Evolutionary conservation across 2,888 invertebrate species (phyloP).

Genomic region (Deroplatys truncata): DNA sequence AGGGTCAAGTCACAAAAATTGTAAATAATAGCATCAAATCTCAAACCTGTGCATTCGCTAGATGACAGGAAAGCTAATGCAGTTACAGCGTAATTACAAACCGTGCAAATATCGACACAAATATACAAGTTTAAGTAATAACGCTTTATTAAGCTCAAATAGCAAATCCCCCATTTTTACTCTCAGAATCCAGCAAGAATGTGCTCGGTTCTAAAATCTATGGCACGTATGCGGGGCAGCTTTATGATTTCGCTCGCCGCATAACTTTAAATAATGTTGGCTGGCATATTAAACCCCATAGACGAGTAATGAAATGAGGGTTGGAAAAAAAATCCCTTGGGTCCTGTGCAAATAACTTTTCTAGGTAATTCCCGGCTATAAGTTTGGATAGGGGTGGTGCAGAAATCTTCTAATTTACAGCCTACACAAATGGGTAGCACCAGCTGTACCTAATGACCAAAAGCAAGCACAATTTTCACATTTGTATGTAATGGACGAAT

Average conservation of each 20-base stretch:
- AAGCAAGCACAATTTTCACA: neutral
- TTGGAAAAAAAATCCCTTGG: neutral
- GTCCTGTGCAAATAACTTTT: slow-evolving; percentile 1
- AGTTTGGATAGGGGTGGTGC: neutral
- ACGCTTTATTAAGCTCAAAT: neutral
- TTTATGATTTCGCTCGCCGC: neutral
- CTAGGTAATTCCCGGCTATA: neutral
- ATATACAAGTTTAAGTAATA: too few species aligned
- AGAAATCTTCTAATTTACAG: slow-evolving; percentile 2
- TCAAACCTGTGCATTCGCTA: too few species aligned
- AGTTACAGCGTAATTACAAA: too few species aligned
- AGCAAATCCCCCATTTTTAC: neutral
- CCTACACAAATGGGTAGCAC: slow-evolving; percentile 2
- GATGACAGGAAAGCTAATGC: too few species aligned
- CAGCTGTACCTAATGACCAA: slow-evolving; percentile 5
- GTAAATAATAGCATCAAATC: too few species aligned
- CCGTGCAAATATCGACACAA: too few species aligned
- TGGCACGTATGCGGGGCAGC: neutral
- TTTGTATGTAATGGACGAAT: slow-evolving; percentile 1
- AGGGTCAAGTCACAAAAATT: too few species aligned
- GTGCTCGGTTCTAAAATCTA: too few species aligned
- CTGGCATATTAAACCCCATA: slow-evolving; percentile 7
- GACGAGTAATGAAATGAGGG: neutral
- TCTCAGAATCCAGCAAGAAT: neutral
- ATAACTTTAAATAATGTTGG: neutral